A percentile compares a stretch with the other conserved stretches of the same genome.
Evolutionary conservation across 92 coral and sea anemone species (phyloP).

Genomic region (Galaxea fascicularis): DNA sequence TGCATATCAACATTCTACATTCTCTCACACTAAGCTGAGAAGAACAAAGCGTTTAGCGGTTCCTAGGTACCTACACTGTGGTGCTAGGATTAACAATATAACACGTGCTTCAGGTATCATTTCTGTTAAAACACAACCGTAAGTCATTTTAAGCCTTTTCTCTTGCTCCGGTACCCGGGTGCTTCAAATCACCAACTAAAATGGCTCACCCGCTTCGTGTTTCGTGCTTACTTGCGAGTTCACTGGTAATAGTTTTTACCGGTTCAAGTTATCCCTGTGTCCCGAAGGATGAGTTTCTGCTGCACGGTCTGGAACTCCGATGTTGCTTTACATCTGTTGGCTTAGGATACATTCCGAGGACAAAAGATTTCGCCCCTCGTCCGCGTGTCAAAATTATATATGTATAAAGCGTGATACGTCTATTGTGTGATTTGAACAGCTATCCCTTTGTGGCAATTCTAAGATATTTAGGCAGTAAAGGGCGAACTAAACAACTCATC

Average conservation of each 20-base stretch:
- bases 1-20: conserved; percentile 4
- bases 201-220: conserved; percentile 51
- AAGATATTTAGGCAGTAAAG: conserved; percentile 57
- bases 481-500: conserved; percentile 53
- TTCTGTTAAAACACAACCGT: conserved; percentile 41
- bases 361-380: conserved; percentile 77
- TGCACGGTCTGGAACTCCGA: conserved; percentile 45
- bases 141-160: conserved; percentile 53
- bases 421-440: conserved; percentile 64
- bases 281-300: conserved; percentile 49
- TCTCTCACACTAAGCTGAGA: conserved; percentile 43
- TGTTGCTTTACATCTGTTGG: conserved; percentile 83
- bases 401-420: conserved; percentile 87
- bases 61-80: conserved; percentile 26
- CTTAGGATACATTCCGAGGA: conserved; percentile 89
- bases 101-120: conserved; percentile 38
- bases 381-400: conserved; percentile 92
- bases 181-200: conserved; percentile 49
- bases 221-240: conserved; percentile 36
- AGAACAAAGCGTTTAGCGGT: conserved; percentile 39
- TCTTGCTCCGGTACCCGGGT: conserved; percentile 55
- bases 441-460: conserved; percentile 67
- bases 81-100: conserved; percentile 34
- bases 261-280: conserved; percentile 43
- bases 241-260: conserved; percentile 41